Evolutionary conservation across 2,888 invertebrate genomes (phyloP).

Genomic region (Linnaemya vulpina): DNA sequence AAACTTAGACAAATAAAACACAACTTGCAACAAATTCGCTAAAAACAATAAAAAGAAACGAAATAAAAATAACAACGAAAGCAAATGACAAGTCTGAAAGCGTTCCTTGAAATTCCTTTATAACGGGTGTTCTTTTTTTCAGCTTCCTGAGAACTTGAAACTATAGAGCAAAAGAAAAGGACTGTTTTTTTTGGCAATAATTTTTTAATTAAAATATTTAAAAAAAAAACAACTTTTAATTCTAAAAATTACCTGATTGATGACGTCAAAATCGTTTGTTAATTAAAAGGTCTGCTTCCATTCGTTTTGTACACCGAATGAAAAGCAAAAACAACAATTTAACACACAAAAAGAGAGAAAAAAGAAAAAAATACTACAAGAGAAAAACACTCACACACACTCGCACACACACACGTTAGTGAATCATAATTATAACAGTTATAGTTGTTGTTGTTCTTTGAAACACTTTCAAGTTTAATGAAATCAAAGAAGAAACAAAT

Average conservation of each 20-base stretch:
- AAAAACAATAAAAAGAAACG: too few species aligned
- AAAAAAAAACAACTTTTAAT: too few species aligned
- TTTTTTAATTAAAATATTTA: too few species aligned
- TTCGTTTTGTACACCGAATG: conserved; percentile 29
- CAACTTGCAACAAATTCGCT: background rate
- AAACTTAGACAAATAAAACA: background rate
- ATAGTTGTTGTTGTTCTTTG: background rate
- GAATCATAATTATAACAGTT: conserved; percentile 38
- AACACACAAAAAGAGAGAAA: background rate
- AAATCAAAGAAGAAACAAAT: conserved; percentile 4
- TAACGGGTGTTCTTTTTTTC: too few species aligned
- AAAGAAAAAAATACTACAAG: background rate
- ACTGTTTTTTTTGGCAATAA: too few species aligned
- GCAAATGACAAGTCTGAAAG: too few species aligned
- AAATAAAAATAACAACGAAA: too few species aligned
- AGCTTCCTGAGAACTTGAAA: too few species aligned
- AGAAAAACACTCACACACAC: conserved; percentile 6
- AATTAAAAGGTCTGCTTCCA: conserved; percentile 44
- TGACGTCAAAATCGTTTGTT: conserved; percentile 46
- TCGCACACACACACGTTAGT: background rate
- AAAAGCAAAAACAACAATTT: background rate
- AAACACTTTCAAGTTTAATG: background rate
- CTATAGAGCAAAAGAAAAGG: too few species aligned
- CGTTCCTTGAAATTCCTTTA: too few species aligned
- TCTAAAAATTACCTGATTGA: conserved; percentile 20